phyloP scores from a whole-genome alignment of 2,797 vertebrate species.

The Danionella dracula region DNA sequence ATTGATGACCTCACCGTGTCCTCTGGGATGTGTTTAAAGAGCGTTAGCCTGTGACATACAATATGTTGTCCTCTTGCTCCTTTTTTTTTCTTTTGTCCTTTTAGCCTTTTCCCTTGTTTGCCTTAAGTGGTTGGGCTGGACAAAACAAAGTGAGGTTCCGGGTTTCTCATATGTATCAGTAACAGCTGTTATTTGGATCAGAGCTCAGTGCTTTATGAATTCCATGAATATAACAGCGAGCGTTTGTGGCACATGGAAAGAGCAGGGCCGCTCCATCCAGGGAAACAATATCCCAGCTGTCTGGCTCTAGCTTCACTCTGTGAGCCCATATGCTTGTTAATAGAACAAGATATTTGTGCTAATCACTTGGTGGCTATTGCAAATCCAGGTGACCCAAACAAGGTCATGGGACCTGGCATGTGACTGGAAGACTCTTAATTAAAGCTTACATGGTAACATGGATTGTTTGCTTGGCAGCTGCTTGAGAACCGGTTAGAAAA shows the following conservation, averaged over 20 bases:
- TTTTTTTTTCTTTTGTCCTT: background rate
- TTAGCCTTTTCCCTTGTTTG: slow-evolving; percentile 12
- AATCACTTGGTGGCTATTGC: slow-evolving; percentile 8
- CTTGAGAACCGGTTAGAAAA: background rate
- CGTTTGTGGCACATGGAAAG: slow-evolving; percentile 34
- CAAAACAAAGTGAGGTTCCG: slow-evolving; percentile 27
- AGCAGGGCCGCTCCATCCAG: slow-evolving; percentile 6
- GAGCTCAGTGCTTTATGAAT: slow-evolving; percentile 41
- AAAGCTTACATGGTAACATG: background rate
- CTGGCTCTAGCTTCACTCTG: slow-evolving; percentile 9
- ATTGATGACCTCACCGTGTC: slow-evolving; percentile 19
- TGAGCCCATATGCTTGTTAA: slow-evolving; percentile 42
- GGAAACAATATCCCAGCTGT: slow-evolving; percentile 28
- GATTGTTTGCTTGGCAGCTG: background rate
- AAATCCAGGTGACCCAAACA: slow-evolving; percentile 33
- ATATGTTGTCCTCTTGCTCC: background rate
- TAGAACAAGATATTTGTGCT: slow-evolving; percentile 38
- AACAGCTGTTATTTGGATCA: slow-evolving; percentile 47
- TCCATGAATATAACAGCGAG: slow-evolving; percentile 53
- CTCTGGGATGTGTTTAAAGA: slow-evolving; percentile 5
- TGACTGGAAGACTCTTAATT: background rate
- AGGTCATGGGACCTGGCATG: background rate
- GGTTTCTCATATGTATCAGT: slow-evolving; percentile 27
- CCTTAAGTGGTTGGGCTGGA: slow-evolving; percentile 51
- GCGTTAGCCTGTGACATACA: background rate